These are phyloP conservation scores for Acanthoscelides obtectus DNA, from an alignment of 2,888 invertebrate genomes.

Conservation along the genomic window DNA sequence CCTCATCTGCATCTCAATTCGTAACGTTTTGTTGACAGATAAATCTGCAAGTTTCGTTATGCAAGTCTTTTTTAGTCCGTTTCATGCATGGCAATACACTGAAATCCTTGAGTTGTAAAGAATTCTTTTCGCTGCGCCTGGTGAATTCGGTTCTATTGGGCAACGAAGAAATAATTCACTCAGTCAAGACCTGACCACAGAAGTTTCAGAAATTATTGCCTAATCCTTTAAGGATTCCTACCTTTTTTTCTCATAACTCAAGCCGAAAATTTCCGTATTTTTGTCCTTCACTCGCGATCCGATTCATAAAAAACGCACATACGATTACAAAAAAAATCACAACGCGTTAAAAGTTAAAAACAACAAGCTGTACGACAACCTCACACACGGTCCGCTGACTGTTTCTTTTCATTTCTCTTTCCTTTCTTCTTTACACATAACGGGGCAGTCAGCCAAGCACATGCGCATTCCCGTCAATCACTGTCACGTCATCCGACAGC, in stretches of 20 bases:
- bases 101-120: no score
- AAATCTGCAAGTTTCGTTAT: neutral
- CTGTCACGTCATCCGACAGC: neutral
- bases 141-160: neutral
- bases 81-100: neutral
- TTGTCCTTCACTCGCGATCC: neutral
- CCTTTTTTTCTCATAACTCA: slow-evolving; percentile 7
- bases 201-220: neutral
- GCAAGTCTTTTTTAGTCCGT: neutral
- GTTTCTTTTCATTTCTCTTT: slow-evolving; percentile 1
- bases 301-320: neutral
- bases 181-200: neutral
- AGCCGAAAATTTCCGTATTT: neutral
- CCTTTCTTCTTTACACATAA: neutral
- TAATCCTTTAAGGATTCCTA: neutral
- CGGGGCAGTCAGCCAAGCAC: neutral
- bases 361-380: neutral
- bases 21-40: neutral
- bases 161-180: neutral
- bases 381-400: neutral
- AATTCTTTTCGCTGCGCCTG: neutral
- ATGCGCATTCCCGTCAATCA: neutral
- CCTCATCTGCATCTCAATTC: neutral
- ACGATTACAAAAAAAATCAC: neutral
- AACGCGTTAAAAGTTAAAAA: neutral